Evolutionary conservation across 2,113 vertebrate species (phyloP), one percentile per base, ranked within the genome.

Genomic region (Coptodon rendalli): DNA sequence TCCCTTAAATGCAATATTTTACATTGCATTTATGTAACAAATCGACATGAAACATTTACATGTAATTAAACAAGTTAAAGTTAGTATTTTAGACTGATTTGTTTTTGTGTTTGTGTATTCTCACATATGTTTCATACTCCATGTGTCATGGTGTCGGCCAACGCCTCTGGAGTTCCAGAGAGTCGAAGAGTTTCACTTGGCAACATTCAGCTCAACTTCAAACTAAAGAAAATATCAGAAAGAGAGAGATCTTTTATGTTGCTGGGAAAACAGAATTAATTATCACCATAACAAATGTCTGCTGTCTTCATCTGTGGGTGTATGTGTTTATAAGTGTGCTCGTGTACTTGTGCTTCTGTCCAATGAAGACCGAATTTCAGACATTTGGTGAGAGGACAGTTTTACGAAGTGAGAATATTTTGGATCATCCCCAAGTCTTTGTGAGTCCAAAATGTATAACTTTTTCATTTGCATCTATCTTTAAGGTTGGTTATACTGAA

Each of bases 241-340:
- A n/a, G 40, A 82, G 4, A 52, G 40, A 54, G 40, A 86, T 85
- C 13, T 85, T 83, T 88, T 61, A 79, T 89, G 27, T 68, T n/a
- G 45, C 54, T 82, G 56, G 79, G 54, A 87, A 91, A 88, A 61
- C 86, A 3, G 94, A 95, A 93, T 95, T 50, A 91, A 95, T 95
- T 91, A 91, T 91, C 94, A 91, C 89, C 88, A 79, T 52, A 84
- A 93, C 93, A 94, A 94, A 92, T 91, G 89, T 91, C 88, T 82
- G 89, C 91, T 86, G 91, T 85, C 87, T 87, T 78, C 53, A 5
- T 89, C 87, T 85, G 90, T 89, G 91, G 87, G 93, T 63, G 94
- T 80, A 85, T 63, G 92, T 91, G 86, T 91, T 88, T 54, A 80
- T 53, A 48, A 53, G 90, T 86, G 90, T 86, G 86, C 90, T 73